Base-by-base conservation (phyloP, 1,140 invertebrate genomes). In the Drosophila parabipectinata region DNA sequence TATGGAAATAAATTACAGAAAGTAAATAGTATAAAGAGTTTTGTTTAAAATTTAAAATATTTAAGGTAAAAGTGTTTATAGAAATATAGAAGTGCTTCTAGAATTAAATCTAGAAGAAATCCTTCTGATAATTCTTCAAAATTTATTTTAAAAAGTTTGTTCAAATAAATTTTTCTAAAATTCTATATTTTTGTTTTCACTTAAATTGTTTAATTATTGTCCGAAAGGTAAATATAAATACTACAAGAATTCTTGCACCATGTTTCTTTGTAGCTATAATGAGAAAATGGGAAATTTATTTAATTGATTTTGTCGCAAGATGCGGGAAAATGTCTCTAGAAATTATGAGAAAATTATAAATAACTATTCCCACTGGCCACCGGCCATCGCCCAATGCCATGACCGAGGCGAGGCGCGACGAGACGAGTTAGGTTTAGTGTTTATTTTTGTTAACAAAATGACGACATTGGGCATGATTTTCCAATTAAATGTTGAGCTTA, bases 401-500 rank as follows among this genome's bases (percentile, higher is more conserved):
- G 57, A 56, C 41, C 51, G 32, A 72, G 56, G 32, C 66, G 52
- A 61, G 41, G 5, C 51, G 32, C 66, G 56, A 39, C 66, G 52
- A 61, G 41, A 15, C 41, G 41, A 44, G 4, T 15, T 44, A 15
- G 14, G 54, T 50, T 44, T 12, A 47, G 24, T 68, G 55, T 83
- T 77, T 89, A 88, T 88, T 88, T 87, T 79, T 69, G 77, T 57
- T 87, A 50, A 37, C 72, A 37, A 72, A 66, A 83, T 88, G 83
- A 88, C 83, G 83, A 89, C 84, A 89, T 88, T 89, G 76, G 53
- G 59, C 72, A 69, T 77, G 66, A 81, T 77, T 89, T 88, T 89
- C 79, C 84, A 88, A 88, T 88, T 84, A 88, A 89, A 88, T 79
- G 58, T 74, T 71, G 67, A 79, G 77, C 57, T 74, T 63, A 77